Evolutionary conservation across 2,888 invertebrate species (phyloP).

Genomic region (Cephus pulcher): DNA sequence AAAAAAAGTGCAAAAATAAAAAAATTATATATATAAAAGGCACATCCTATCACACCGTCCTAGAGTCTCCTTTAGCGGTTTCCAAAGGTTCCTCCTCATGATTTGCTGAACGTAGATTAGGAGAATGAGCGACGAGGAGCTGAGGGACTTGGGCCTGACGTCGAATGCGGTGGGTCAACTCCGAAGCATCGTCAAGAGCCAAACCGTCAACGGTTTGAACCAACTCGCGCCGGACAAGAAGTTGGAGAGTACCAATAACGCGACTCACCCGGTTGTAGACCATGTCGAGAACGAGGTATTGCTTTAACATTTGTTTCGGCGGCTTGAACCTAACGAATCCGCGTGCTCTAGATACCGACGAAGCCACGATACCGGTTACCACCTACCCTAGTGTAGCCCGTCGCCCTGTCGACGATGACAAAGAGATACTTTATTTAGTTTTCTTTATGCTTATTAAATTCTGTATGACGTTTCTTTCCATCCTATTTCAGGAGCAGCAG

Average conservation of each 20-base stretch:
- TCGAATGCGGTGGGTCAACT: slow-evolving; percentile 70
- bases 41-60: neutral
- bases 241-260: slow-evolving; percentile 47
- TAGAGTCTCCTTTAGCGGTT: neutral
- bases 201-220: slow-evolving; percentile 58
- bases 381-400: slow-evolving; percentile 1
- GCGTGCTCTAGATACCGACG: neutral
- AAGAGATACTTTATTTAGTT: slow-evolving; percentile 20
- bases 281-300: slow-evolving; percentile 55
- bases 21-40: neutral
- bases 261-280: slow-evolving; percentile 44
- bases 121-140: slow-evolving; percentile 74
- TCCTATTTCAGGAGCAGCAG: slow-evolving; percentile 16
- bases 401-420: slow-evolving; percentile 9
- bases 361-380: neutral
- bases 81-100: neutral
- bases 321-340: neutral
- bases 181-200: slow-evolving; percentile 71
- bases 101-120: slow-evolving; percentile 67
- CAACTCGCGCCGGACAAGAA: slow-evolving; percentile 54
- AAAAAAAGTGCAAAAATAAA: neutral
- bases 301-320: slow-evolving; percentile 1
- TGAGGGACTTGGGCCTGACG: slow-evolving; percentile 70
- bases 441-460: slow-evolving; percentile 16
- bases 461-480: neutral